Percentiles rank a stretch among this genome's conserved stretches.
Evolutionary conservation across 2,888 invertebrate species (phyloP).

Genomic region (Sesia bembeciformis): DNA sequence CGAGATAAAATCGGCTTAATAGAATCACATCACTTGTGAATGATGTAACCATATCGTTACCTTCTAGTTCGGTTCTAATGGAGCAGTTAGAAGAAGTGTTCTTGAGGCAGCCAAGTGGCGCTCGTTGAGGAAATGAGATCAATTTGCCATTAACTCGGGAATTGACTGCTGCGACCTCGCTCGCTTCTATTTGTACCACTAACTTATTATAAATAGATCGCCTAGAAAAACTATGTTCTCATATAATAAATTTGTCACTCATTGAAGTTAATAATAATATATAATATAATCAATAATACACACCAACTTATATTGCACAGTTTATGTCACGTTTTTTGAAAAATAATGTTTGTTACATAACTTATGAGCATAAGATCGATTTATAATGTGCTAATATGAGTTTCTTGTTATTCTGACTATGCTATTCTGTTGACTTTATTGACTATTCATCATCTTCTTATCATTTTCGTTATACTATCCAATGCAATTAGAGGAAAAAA

Average conservation of each 20-base stretch:
- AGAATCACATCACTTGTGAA: slow-evolving; percentile 21
- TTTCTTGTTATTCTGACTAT: too few relatives aligned
- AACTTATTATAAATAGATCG: slow-evolving; percentile 24
- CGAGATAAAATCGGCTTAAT: slow-evolving; percentile 17
- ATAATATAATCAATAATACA: too few relatives aligned
- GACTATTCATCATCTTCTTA: too few relatives aligned
- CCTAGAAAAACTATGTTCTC: slow-evolving; percentile 1
- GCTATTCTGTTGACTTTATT: too few relatives aligned
- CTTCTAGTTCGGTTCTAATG: slow-evolving; percentile 41
- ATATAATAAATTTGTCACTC: neutral
- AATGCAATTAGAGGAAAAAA: too few relatives aligned
- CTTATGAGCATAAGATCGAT: too few relatives aligned
- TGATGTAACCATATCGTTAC: slow-evolving; percentile 29
- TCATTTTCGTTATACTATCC: too few relatives aligned
- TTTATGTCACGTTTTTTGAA: too few relatives aligned
- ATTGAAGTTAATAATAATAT: neutral
- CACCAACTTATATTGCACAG: too few relatives aligned
- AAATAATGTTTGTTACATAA: too few relatives aligned
- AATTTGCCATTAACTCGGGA: slow-evolving; percentile 60
- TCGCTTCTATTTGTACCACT: slow-evolving; percentile 29
- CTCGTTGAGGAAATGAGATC: slow-evolving; percentile 56
- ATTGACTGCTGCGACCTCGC: slow-evolving; percentile 38
- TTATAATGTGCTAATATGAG: too few relatives aligned
- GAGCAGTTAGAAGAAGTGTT: slow-evolving; percentile 36
- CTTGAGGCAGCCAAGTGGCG: slow-evolving; percentile 25